Evolutionary conservation across 2,797 vertebrate species (phyloP), one percentile per base, ranked within the genome.

Genomic region (Darevskia mixta): DNA sequence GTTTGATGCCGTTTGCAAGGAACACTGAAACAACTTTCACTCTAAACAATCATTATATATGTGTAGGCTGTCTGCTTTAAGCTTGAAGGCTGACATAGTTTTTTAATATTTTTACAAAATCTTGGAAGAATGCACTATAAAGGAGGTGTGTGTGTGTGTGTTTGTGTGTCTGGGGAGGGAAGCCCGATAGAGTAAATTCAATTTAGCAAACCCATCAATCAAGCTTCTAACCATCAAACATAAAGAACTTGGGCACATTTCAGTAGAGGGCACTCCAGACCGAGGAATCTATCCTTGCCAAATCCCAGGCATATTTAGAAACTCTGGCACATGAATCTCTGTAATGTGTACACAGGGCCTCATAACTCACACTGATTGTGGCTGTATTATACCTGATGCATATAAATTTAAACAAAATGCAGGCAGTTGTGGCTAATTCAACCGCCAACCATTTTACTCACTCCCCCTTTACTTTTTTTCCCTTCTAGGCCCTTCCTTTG

Each of bases 301-400:
- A 95, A 95, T 61, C 45, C 69, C 94, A 95, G 91, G 95, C 89
- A 88, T 85, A 80, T 96, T 97, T 92, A 92, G 97, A 97, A 97
- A 96, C 97, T 96, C 83, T 87, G 94, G 98, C 98, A 95, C 97
- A 97, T 98, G 98, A 98, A 98, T 98, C 98, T 98, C 94, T 27
- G 97, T 97, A 98, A 98, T 97, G 97, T 72, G 97, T 97, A 97
- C 97, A 64, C 96, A 85, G 96, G 97, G 97, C 96, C 97, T 96
- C 98, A 95, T 98, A 98, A 98, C 97, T 99, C 98, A 98, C 96
- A 15, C 89, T 97, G 98, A 98, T 98, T 96, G 98, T 94, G 93
- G 95, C 97, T 97, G 96, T 96, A 96, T 97, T 98, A 97, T 98
- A 97, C 97, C 97, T 95, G 96, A 95, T 96, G 95, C 96, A 90